phyloP scores from a whole-genome alignment of 2,797 vertebrate species.

The Neosilurus mollespiculum region DNA sequence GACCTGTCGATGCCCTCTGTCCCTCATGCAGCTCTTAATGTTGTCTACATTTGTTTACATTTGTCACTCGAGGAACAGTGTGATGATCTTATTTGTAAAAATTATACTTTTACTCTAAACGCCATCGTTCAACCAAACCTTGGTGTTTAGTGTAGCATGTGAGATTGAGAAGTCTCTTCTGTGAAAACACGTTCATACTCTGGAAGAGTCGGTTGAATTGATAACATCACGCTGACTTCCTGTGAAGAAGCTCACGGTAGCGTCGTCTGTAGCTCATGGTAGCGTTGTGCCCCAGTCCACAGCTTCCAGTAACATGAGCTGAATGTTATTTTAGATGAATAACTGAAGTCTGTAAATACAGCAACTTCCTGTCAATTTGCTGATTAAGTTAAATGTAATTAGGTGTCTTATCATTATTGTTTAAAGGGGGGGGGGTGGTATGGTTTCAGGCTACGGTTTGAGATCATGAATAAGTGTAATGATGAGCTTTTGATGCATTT shows the following conservation, averaged over 20 bases:
- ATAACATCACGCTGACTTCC: not conserved
- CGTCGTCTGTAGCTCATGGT: not conserved
- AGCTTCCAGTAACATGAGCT: not conserved
- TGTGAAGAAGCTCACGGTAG: no score
- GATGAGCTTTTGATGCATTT: not conserved
- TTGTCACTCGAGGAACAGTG: not conserved
- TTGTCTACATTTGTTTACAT: not conserved
- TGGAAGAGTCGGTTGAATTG: not conserved
- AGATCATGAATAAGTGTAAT: constrained; percentile 23
- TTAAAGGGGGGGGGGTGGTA: not conserved
- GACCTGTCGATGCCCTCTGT: not conserved
- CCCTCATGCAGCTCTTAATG: not conserved
- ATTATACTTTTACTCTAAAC: not conserved
- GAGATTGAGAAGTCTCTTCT: not conserved
- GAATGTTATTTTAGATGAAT: not conserved
- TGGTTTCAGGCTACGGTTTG: constrained; percentile 7
- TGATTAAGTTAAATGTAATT: not conserved
- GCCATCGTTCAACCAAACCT: not conserved
- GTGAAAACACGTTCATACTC: not conserved
- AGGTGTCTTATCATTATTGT: not conserved
- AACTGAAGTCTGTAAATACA: not conserved
- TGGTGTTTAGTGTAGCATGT: not conserved
- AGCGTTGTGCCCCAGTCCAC: not conserved
- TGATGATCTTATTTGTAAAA: no score
- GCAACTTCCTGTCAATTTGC: not conserved